A percentile compares a stretch with the other conserved stretches of the same genome.
Conservation (phyloP, 2,113 vertebrate genomes). For the Craseonycteris thonglongyai region DNA sequence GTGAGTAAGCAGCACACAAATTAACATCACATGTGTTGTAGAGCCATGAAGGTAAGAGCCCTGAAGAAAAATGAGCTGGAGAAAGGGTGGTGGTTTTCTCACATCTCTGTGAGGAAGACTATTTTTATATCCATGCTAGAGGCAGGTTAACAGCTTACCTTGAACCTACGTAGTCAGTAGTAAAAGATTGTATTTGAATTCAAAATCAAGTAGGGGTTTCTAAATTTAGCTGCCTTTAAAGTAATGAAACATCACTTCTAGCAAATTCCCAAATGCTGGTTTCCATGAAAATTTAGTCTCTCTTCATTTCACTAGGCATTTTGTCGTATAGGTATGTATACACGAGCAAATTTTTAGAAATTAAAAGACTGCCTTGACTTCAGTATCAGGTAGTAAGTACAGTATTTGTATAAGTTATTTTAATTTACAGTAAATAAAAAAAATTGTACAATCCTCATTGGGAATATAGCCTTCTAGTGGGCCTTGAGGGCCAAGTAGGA, state of each 20-base stretch:
- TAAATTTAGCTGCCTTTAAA: not conserved
- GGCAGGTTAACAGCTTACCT: not conserved
- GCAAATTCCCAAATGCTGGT: not conserved
- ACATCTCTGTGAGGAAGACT: not conserved
- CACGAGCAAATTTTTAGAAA: not conserved
- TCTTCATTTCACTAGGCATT: not conserved
- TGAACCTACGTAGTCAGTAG: not conserved
- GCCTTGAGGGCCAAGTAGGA: not conserved
- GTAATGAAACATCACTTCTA: not conserved
- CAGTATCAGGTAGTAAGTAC: not conserved
- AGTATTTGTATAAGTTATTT: not conserved
- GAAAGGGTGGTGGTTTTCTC: not conserved
- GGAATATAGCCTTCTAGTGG: not conserved
- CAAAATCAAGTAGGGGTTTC: not conserved
- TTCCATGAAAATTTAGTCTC: not conserved
- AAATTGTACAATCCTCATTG: not conserved
- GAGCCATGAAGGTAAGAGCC: not conserved
- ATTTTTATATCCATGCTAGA: not conserved
- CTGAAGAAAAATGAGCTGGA: not conserved
- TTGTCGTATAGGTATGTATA: not conserved
- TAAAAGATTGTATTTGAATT: not conserved
- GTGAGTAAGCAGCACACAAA: not conserved
- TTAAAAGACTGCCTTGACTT: not conserved
- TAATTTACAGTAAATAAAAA: not conserved
- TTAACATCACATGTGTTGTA: rapidly evolving